Evolutionary conservation across 2,113 vertebrate species (phyloP).

Genomic region (Hiodon alosoides): DNA sequence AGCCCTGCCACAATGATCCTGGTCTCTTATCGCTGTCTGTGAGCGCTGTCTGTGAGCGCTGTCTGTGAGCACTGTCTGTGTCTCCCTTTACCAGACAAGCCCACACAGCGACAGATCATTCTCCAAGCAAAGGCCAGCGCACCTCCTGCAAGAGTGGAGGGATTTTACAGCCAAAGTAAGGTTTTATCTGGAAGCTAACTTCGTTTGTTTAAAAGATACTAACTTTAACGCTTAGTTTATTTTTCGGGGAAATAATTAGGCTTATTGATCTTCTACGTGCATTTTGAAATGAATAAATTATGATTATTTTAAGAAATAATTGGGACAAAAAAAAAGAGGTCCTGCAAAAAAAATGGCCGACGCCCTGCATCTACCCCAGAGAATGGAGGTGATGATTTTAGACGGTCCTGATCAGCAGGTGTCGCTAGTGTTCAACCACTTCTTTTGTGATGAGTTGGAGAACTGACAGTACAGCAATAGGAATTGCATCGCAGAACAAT

Average conservation of each 20-base stretch:
- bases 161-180: conserved; percentile 67
- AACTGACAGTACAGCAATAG: not conserved
- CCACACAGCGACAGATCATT: conserved; percentile 76
- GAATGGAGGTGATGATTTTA: not conserved
- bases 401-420: not conserved
- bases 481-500: too few species aligned
- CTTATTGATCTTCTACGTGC: too few species aligned
- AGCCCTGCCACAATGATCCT: too few species aligned
- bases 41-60: not conserved
- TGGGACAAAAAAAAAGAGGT: too few species aligned
- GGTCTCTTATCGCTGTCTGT: not conserved
- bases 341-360: too few species aligned
- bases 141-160: conserved; percentile 64
- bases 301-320: too few species aligned
- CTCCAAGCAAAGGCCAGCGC: conserved; percentile 66
- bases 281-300: too few species aligned
- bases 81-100: conserved; percentile 65
- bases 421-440: not conserved
- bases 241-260: too few species aligned
- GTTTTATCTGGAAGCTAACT: not conserved
- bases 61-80: not conserved
- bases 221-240: too few species aligned
- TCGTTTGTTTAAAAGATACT: not conserved
- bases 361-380: too few species aligned
- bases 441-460: not conserved